phyloP scores from a whole-genome alignment of 2,113 vertebrate species.

The Phaethornis superciliosus region DNA sequence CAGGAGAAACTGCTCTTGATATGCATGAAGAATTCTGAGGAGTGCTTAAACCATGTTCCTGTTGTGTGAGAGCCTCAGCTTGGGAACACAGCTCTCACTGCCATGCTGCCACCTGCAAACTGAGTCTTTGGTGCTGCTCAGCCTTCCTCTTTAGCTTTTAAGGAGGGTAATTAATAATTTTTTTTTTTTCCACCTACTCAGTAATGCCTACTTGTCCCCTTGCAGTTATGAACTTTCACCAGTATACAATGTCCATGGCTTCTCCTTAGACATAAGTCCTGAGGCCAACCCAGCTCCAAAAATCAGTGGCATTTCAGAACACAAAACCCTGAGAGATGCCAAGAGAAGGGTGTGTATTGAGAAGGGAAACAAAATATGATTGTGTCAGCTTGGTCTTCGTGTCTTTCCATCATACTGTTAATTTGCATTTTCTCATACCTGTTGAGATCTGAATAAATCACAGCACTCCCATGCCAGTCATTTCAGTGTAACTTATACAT shows the following conservation, averaged over 20 bases:
- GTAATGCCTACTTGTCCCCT: not conserved
- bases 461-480: not conserved
- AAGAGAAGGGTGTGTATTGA: not conserved
- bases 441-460: not conserved
- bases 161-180: not conserved
- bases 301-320: not conserved
- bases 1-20: not conserved
- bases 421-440: not conserved
- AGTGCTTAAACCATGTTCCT: not conserved
- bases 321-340: not conserved
- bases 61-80: not conserved
- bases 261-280: not conserved
- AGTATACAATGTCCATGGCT: not conserved
- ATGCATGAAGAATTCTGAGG: not conserved
- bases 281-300: not conserved
- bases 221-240: not conserved
- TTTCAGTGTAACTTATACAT: accelerated
- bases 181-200: not conserved
- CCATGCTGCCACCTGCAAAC: not conserved
- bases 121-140: not conserved
- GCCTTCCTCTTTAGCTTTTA: not conserved
- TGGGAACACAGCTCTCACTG: not conserved
- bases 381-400: not conserved
- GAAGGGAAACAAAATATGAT: not conserved
- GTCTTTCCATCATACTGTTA: not conserved